phyloP scores from a whole-genome alignment of 2,113 vertebrate genomes.

The Ifrita kowaldi region DNA sequence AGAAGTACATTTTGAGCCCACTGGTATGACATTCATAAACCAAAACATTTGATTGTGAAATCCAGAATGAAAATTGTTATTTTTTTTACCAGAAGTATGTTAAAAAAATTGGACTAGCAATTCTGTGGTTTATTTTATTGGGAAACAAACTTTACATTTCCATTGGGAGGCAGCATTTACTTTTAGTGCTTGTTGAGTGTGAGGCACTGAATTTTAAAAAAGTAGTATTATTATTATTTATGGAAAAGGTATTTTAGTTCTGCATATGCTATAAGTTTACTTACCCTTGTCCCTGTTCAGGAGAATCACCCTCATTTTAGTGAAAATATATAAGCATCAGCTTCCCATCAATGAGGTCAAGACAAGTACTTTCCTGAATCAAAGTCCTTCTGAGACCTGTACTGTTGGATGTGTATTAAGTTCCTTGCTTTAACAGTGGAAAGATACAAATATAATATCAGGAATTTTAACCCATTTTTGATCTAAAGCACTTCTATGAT shows the following conservation, averaged over 20 bases:
- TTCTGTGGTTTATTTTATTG: background rate
- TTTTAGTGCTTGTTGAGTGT: slow-evolving; percentile 1
- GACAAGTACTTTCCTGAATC: background rate
- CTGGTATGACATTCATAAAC: background rate
- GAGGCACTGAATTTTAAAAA: background rate
- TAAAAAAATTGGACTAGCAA: background rate
- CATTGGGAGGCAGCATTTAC: slow-evolving; percentile 55
- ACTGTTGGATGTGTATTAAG: background rate
- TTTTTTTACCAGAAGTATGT: background rate
- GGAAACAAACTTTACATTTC: slow-evolving; percentile 4
- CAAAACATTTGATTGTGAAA: background rate
- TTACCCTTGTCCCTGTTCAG: background rate
- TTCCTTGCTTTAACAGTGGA: background rate
- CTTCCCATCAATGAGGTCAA: background rate
- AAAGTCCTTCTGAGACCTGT: background rate
- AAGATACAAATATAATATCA: background rate
- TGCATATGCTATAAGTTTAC: background rate
- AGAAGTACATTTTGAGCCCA: background rate
- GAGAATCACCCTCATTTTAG: background rate
- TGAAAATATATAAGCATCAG: background rate
- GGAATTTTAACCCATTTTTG: background rate
- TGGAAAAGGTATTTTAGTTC: background rate
- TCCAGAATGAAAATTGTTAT: background rate
- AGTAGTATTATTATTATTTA: background rate
- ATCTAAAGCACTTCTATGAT: background rate